Percentiles rank a stretch among this genome's conserved stretches.
Conservation (phyloP, 2,113 vertebrate genomes). For the Plecotus auritus region DNA sequence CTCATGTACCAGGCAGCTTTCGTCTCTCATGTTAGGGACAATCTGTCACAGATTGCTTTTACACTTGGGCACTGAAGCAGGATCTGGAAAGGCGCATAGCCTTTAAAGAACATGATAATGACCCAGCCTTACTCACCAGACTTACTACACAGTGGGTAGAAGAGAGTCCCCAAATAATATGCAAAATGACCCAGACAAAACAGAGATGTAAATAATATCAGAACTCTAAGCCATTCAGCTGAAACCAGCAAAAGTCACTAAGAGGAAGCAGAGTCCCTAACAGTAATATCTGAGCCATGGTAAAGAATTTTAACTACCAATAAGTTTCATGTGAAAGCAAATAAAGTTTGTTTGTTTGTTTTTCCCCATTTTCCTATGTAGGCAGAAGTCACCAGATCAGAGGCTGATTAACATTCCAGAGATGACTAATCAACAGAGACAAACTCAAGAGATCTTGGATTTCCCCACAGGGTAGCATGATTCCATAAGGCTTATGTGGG, state of each 20-base stretch:
- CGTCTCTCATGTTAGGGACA: not conserved
- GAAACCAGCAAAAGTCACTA: not conserved
- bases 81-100: not conserved
- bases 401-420: slow-evolving; percentile 31
- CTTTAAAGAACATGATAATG: not conserved
- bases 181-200: not conserved
- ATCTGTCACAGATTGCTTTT: not conserved
- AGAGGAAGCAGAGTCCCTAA: not conserved
- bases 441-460: not conserved
- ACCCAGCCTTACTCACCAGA: not conserved
- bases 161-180: not conserved
- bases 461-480: not conserved
- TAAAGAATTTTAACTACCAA: not conserved
- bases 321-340: slow-evolving; percentile 1
- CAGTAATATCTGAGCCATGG: not conserved
- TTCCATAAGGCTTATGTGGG: not conserved
- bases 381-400: not conserved
- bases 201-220: slow-evolving; percentile 21
- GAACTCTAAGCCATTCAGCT: not conserved
- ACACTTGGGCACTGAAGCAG: not conserved
- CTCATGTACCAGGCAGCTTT: not conserved
- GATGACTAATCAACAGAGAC: not conserved
- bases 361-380: not conserved
- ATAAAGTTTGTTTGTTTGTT: not conserved
- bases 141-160: not conserved